phyloP scores from a whole-genome alignment of 2,888 invertebrate genomes.

The Lasioglossum figueresi region DNA sequence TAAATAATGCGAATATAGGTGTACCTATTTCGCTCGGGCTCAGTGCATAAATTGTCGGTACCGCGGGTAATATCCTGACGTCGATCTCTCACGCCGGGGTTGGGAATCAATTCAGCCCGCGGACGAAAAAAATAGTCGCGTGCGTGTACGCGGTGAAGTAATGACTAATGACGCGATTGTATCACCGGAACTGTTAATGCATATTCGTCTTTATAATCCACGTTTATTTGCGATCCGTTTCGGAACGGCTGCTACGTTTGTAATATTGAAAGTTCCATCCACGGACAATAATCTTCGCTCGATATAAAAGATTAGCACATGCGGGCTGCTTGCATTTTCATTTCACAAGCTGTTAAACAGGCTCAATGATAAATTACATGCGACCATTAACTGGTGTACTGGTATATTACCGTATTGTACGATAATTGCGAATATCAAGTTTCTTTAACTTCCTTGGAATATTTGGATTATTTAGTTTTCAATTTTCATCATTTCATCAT shows the following conservation, averaged over 20 bases:
- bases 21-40: slow-evolving; percentile 49
- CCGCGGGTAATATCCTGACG: slow-evolving; percentile 38
- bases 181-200: neutral
- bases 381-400: too few relatives aligned
- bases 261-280: neutral
- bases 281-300: neutral
- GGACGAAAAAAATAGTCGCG: slow-evolving; percentile 7
- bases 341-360: neutral
- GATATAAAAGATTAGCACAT: neutral
- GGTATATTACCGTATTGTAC: too few relatives aligned
- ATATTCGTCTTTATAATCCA: neutral
- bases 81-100: slow-evolving; percentile 43
- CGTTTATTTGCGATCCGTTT: neutral
- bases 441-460: too few relatives aligned
- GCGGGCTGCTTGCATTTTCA: neutral
- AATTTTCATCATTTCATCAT: too few relatives aligned
- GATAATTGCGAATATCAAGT: too few relatives aligned
- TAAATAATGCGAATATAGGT: slow-evolving; percentile 67
- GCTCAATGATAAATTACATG: neutral
- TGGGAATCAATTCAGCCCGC: slow-evolving; percentile 45
- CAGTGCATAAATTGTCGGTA: slow-evolving; percentile 63
- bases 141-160: neutral
- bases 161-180: neutral
- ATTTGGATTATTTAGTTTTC: too few relatives aligned
- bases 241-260: neutral